Evolutionary conservation across 2,888 invertebrate species (phyloP).

Genomic region (Ariolimax columbianus): DNA sequence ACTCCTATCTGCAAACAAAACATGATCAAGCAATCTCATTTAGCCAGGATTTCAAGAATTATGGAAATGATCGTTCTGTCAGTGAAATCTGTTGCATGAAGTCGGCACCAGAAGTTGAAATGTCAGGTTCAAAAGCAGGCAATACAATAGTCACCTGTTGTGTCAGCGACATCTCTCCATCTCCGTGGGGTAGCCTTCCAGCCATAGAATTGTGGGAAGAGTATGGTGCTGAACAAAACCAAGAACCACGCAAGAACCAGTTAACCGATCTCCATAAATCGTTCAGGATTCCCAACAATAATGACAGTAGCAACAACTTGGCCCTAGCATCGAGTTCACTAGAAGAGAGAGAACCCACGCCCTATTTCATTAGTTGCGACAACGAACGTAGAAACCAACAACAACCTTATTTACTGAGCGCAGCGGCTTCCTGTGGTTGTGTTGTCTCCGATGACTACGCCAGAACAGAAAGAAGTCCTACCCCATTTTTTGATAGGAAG

Average conservation of each 20-base stretch:
- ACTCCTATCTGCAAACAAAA: too few species aligned
- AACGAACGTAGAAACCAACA: too few species aligned
- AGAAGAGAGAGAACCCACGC: constrained; percentile 40
- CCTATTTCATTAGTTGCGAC: constrained; percentile 1
- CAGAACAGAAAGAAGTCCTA: constrained; percentile 20
- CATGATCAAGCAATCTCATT: too few species aligned
- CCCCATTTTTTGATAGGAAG: constrained; percentile 16
- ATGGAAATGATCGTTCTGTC: background rate
- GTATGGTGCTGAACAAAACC: background rate
- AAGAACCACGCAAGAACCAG: background rate
- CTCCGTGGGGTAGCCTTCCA: too few species aligned
- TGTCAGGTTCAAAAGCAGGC: too few species aligned
- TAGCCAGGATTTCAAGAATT: too few species aligned
- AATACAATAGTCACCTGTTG: too few species aligned
- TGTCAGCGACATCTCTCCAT: too few species aligned
- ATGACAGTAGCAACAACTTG: too few species aligned
- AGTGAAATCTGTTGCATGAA: too few species aligned
- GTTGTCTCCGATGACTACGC: background rate
- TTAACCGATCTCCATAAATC: background rate
- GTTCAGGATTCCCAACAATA: background rate
- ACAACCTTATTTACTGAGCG: too few species aligned
- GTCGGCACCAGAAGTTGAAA: too few species aligned
- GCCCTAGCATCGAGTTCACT: background rate
- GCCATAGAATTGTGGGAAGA: constrained; percentile 37
- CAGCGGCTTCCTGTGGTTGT: background rate